phyloP scores from a whole-genome alignment of 2,888 invertebrate species.

The Ormyrus nitidulus region DNA sequence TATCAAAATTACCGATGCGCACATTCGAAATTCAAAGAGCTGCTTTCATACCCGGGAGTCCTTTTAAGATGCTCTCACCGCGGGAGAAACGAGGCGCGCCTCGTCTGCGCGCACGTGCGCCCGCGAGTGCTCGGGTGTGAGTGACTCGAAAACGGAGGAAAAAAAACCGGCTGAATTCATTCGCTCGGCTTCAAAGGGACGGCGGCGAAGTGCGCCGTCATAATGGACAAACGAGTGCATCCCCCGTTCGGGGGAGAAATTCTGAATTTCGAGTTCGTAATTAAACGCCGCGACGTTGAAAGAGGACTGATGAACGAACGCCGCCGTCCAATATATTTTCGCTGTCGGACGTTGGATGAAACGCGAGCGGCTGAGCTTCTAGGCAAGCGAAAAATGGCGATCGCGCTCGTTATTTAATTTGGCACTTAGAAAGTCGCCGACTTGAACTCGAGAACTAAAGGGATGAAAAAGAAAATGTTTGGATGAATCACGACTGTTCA shows the following conservation, averaged over 20 bases:
- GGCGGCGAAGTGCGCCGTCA: constrained; percentile 17
- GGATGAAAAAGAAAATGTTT: too few relatives aligned
- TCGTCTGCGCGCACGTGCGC: neutral
- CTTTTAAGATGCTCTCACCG: neutral
- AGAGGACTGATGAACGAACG: neutral
- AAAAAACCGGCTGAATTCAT: constrained; percentile 31
- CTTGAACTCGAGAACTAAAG: too few relatives aligned
- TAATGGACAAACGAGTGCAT: constrained; percentile 36
- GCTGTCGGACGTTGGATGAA: constrained; percentile 3
- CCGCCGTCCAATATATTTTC: neutral
- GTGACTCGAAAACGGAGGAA: constrained; percentile 33
- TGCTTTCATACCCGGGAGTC: neutral
- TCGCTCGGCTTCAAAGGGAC: constrained; percentile 34
- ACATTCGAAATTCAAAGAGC: neutral
- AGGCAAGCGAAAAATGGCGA: too few relatives aligned
- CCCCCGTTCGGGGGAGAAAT: neutral
- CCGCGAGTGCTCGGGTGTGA: constrained; percentile 12
- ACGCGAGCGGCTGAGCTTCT: neutral
- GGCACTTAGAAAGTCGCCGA: too few relatives aligned
- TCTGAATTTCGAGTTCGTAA: constrained; percentile 4
- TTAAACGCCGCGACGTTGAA: neutral
- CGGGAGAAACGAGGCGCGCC: too few relatives aligned
- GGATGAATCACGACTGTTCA: too few relatives aligned
- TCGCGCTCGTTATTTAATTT: too few relatives aligned
- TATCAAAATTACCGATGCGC: constrained; percentile 1